phyloP scores from a whole-genome alignment of 2,888 invertebrate species.

The Hedychridium roseum region DNA sequence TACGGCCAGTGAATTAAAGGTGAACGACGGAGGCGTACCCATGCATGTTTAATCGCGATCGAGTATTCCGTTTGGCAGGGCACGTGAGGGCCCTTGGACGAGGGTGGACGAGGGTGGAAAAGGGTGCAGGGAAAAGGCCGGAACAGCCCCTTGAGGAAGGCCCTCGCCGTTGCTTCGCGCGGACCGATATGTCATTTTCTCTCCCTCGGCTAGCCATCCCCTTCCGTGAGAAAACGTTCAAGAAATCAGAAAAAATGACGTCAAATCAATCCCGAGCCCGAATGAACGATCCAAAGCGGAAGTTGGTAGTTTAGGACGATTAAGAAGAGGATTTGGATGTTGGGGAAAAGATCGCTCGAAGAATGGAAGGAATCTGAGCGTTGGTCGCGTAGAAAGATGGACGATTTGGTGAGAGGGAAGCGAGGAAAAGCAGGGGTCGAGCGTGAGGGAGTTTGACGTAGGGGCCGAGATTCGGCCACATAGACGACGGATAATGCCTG shows the following conservation, averaged over 20 bases:
- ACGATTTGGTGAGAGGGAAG: conserved; percentile 14
- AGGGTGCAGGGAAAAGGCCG: conserved; percentile 14
- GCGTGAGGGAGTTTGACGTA: conserved; percentile 13
- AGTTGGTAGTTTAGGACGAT: no score
- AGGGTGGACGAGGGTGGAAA: conserved; percentile 22
- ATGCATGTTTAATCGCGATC: conserved; percentile 60
- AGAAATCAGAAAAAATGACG: no score
- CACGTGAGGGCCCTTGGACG: conserved; percentile 34
- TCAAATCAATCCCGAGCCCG: no score
- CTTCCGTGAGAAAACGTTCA: no score
- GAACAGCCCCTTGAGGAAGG: conserved; percentile 13
- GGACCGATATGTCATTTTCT: conserved; percentile 48
- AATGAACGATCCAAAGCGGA: no score
- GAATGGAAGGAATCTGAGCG: no score
- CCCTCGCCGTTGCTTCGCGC: conserved; percentile 29
- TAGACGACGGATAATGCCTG: conserved; percentile 46
- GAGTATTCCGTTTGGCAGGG: conserved; percentile 59
- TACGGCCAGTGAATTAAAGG: conserved; percentile 54
- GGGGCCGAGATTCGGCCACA: conserved; percentile 15
- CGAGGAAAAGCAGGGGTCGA: conserved; percentile 17
- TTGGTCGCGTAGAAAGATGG: conserved; percentile 16
- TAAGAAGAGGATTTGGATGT: no score
- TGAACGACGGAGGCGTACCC: conserved; percentile 51
- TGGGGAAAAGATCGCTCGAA: no score
- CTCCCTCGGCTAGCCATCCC: conserved; percentile 20